Evolutionary conservation across 2,888 invertebrate species (phyloP).

Genomic region (Nysson spinosus): DNA sequence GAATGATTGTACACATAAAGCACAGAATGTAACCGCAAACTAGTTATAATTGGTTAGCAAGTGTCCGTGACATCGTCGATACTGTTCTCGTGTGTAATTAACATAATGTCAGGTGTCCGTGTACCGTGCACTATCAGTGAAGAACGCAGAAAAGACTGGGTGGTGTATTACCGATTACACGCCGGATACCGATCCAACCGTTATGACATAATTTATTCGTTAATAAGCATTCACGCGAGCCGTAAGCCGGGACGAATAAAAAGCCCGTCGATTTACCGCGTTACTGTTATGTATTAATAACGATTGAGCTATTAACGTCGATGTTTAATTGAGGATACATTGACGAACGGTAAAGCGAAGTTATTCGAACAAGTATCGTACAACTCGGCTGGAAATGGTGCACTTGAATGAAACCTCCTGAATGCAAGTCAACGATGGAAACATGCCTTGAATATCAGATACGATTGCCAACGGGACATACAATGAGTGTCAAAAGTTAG

Average conservation of each 20-base stretch:
- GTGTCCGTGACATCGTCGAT: constrained; percentile 7
- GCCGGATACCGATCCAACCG: constrained; percentile 43
- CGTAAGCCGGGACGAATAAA: constrained; percentile 5
- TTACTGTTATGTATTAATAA: constrained; percentile 12
- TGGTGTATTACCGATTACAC: constrained; percentile 14
- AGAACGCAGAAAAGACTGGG: constrained; percentile 8
- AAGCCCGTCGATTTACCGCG: neutral
- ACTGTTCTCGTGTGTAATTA: constrained; percentile 19
- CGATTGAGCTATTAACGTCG: constrained; percentile 4
- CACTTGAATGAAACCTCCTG: constrained; percentile 28
- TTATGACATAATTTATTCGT: constrained; percentile 54
- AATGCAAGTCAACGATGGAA: no score
- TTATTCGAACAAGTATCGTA: constrained; percentile 23
- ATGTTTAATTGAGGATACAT: constrained; percentile 30
- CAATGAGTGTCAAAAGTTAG: no score
- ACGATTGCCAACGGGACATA: no score
- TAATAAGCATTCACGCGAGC: constrained; percentile 21
- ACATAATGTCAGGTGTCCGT: constrained; percentile 38
- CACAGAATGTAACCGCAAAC: neutral
- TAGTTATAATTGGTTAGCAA: constrained; percentile 18
- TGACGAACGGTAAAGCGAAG: constrained; percentile 35
- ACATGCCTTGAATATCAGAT: no score
- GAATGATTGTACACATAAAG: neutral
- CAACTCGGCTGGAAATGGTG: constrained; percentile 23
- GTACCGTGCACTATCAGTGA: neutral